Evolutionary conservation across 2,888 invertebrate species (phyloP).

Genomic region (Conus canariensis): DNA sequence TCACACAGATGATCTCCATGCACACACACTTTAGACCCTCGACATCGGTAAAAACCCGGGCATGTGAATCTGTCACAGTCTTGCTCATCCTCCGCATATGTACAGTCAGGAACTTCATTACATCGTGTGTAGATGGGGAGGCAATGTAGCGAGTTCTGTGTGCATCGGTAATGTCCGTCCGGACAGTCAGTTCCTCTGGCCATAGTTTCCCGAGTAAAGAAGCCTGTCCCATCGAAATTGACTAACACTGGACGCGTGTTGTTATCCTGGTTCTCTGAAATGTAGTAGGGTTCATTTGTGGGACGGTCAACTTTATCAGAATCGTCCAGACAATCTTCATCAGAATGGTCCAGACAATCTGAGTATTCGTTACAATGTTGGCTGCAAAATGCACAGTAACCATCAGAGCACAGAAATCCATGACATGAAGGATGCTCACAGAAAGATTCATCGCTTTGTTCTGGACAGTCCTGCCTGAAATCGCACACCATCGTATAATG

Average conservation of each 20-base stretch:
- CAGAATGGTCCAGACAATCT: too few relatives aligned
- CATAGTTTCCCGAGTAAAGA: neutral
- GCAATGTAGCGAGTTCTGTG: neutral
- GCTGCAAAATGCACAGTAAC: too few relatives aligned
- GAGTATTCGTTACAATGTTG: too few relatives aligned
- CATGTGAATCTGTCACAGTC: neutral
- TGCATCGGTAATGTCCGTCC: neutral
- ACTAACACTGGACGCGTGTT: neutral
- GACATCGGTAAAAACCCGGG: neutral
- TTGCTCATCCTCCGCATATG: neutral
- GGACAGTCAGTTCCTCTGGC: neutral
- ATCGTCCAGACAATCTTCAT: too few relatives aligned
- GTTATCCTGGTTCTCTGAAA: too few relatives aligned
- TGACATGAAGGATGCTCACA: too few relatives aligned
- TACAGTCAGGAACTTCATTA: neutral
- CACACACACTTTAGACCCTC: neutral
- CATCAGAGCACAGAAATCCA: too few relatives aligned
- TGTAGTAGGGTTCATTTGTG: too few relatives aligned
- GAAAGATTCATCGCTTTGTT: too few relatives aligned
- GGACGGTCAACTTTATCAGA: too few relatives aligned
- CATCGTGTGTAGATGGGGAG: neutral
- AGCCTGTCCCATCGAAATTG: neutral
- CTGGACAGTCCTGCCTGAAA: neutral
- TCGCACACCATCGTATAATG: constrained; percentile 23
- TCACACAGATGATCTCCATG: constrained; percentile 6